These are phyloP conservation scores for Halichondria panicea DNA, from an alignment of 37 sponge, comb jelly and placozoan species.

Conservation along the genomic window DNA sequence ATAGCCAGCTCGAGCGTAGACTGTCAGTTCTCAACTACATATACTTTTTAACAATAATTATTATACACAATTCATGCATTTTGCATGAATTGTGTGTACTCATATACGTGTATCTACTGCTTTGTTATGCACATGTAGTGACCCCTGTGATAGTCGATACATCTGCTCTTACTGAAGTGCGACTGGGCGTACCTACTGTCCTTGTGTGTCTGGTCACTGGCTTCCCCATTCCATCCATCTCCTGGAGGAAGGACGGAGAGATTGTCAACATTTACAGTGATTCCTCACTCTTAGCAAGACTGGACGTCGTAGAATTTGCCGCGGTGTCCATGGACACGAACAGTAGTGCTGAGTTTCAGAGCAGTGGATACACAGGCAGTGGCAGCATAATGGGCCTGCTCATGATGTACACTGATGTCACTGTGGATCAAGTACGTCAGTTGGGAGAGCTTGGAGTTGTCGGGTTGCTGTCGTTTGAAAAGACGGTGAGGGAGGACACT, in stretches of 20 bases:
- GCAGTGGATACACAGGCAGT: constrained; percentile 19
- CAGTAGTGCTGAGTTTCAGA: neutral
- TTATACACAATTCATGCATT: neutral
- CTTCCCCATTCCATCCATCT: constrained; percentile 42
- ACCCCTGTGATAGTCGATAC: constrained; percentile 32
- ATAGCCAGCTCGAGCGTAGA: neutral
- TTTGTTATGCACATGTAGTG: constrained; percentile 17
- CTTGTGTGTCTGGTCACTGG: constrained; percentile 57
- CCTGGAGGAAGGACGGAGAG: constrained; percentile 48
- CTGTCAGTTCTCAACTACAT: neutral
- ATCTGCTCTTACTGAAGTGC: constrained; percentile 15
- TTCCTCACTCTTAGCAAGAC: neutral
- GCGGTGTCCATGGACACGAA: neutral
- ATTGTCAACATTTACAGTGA: neutral
- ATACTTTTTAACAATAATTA: too few relatives aligned
- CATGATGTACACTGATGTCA: neutral
- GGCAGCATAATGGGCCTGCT: constrained; percentile 14
- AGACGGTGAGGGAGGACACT: constrained; percentile 56
- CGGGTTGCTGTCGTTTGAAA: constrained; percentile 30
- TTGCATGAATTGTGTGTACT: neutral
- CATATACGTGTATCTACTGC: neutral
- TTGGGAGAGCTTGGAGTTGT: constrained; percentile 37
- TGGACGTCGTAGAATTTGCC: constrained; percentile 12
- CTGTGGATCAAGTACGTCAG: neutral
- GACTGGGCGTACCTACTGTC: neutral